Conservation (phyloP, 2,113 vertebrate species). For the Chaetorhynchus papuensis region DNA sequence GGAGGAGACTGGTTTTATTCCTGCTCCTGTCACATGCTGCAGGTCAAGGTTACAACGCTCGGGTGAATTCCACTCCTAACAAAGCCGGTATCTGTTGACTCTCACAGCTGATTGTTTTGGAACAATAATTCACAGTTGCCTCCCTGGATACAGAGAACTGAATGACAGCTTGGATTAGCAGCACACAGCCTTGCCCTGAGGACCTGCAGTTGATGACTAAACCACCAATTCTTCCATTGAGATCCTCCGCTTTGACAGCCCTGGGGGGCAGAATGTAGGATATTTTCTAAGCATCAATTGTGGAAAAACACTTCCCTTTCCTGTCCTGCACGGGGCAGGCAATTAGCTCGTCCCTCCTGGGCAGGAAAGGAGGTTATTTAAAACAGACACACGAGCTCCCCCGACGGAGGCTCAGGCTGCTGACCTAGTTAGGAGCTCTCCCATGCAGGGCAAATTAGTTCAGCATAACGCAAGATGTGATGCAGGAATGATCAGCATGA, state of each 20-base stretch:
- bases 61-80: not conserved
- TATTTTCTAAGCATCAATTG: not conserved
- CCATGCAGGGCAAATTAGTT: not conserved
- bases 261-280: fast-evolving
- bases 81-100: not conserved
- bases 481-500: not conserved
- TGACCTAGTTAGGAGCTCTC: not conserved
- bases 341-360: not conserved
- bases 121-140: not conserved
- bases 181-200: not conserved
- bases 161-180: not conserved
- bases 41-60: not conserved
- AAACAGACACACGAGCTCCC: not conserved
- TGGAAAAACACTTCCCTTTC: not conserved
- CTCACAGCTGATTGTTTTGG: not conserved
- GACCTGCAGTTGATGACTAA: not conserved
- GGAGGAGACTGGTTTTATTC: not conserved
- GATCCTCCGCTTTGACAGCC: not conserved
- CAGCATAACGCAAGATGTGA: fast-evolving
- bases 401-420: fast-evolving
- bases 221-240: not conserved
- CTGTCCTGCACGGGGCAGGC: not conserved
- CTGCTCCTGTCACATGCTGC: not conserved
- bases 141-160: not conserved
- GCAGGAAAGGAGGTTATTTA: not conserved